Evolutionary conservation across 2,888 invertebrate species (phyloP), one percentile per base, ranked within the genome.

Genomic region (Aplocera efformata): DNA sequence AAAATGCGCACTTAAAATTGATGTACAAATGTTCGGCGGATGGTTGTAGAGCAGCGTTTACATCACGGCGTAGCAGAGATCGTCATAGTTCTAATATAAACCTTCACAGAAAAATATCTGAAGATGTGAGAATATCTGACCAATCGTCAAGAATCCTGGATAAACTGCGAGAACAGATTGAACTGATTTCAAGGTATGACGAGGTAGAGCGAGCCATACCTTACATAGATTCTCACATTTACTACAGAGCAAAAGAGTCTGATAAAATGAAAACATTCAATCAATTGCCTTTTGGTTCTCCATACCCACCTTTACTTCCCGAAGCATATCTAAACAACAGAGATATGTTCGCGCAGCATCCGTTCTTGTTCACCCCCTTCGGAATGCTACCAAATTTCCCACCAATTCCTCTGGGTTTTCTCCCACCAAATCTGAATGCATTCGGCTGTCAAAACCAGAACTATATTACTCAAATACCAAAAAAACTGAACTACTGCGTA

Each of bases 11-110:
- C 80, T 91, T 98, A 35, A 98, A 98, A 81, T 84, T 98, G 45
- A 96, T 97, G 94, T 98, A 98, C 81, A 96, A 95, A 71, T 98
- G 98, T 83, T 96, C 94, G 64, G 94, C 97, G 13, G 97, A 97
- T 54, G 97, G 98, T 1, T 98, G 98, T 75, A 95, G 95, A 79
- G 98, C 98, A 0, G 95, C 97, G 0, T 98, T 98, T 74, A 95
- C 97, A 3, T 97, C 98, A 0, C 98, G 97, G 72, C 90, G 97
- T 41, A 96, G 95, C 64, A 92, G 98, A 59, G 98, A 98, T 67
- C 91, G 97, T 1, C 98, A 98, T 78, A 96, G 96, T 68, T 93
- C 96, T 9, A 98, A 98, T 72, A 89, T 95, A 39, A 97, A 95
- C 72, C 90, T 98, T 24, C 98, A 98, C 70, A 91, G 96, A 54